Conservation (phyloP, 2,888 invertebrate species). For the Disparrhopalites patrizii region DNA sequence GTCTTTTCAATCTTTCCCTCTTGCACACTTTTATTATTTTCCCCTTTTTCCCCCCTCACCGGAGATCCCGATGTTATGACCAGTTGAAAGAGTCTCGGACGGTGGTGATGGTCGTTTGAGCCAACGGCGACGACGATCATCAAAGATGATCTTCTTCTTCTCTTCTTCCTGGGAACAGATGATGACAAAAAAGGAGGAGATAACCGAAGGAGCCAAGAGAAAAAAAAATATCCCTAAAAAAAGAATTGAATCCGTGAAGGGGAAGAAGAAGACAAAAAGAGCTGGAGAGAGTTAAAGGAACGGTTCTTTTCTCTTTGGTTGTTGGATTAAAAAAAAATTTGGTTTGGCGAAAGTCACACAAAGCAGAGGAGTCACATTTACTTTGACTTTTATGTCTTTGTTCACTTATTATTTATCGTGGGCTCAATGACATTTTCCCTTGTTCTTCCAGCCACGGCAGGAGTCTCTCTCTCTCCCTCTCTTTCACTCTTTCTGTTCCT, state of each 20-base stretch:
- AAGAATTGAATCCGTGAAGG: not conserved
- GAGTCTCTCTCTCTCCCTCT: constrained; percentile 17
- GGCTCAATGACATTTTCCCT: constrained; percentile 30
- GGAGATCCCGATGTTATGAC: not conserved
- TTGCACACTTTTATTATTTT: not conserved
- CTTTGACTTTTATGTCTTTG: constrained; percentile 29
- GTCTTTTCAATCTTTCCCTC: not conserved
- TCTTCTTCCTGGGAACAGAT: too few relatives aligned
- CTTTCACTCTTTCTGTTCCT: too few relatives aligned
- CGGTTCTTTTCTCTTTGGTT: too few relatives aligned
- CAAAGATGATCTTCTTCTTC: too few relatives aligned
- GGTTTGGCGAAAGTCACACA: constrained; percentile 28
- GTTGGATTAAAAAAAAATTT: constrained; percentile 6
- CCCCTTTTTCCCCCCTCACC: not conserved
- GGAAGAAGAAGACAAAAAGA: not conserved
- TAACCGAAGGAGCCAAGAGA: not conserved
- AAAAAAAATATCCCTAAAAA: too few relatives aligned
- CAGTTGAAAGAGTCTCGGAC: not conserved
- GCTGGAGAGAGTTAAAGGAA: not conserved
- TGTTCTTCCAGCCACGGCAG: constrained; percentile 19
- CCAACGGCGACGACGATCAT: too few relatives aligned
- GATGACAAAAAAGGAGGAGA: not conserved
- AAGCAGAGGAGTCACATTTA: constrained; percentile 26
- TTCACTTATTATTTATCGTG: constrained; percentile 29
- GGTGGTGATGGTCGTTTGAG: too few relatives aligned